Percentiles rank a stretch among this genome's conserved stretches.
Conservation (phyloP, 2,888 invertebrate genomes). For the Ypsolopha scabrella region DNA sequence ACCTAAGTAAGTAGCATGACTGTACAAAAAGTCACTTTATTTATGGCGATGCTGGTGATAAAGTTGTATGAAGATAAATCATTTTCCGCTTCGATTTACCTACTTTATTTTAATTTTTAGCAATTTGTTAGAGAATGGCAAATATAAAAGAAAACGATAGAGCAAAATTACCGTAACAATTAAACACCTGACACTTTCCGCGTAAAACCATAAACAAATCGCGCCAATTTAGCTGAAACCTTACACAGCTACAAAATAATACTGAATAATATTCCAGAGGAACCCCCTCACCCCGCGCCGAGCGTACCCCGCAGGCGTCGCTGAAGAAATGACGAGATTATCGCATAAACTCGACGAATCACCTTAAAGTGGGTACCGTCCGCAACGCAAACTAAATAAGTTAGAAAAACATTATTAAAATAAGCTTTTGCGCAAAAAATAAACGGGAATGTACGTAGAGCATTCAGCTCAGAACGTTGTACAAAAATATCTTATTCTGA, state of each 20-base stretch:
- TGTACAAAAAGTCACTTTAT: no score
- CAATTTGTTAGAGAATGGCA: not conserved
- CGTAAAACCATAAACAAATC: not conserved
- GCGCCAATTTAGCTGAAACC: not conserved
- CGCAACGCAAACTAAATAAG: no score
- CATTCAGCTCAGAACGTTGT: no score
- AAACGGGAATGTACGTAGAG: no score
- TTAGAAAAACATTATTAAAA: no score
- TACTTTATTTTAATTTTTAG: not conserved
- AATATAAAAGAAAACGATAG: no score
- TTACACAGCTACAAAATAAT: not conserved
- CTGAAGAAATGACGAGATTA: conserved; percentile 4
- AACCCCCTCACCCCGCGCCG: not conserved
- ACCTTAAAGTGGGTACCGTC: conserved; percentile 14
- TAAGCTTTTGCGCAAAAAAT: no score
- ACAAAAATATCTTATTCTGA: no score
- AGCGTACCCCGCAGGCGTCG: not conserved
- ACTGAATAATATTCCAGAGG: not conserved
- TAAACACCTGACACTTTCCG: not conserved
- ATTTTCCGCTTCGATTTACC: not conserved
- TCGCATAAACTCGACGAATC: conserved; percentile 30
- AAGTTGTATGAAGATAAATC: not conserved
- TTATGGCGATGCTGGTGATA: no score
- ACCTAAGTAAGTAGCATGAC: no score
- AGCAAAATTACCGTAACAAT: not conserved